Conservation (phyloP, 64 coral and sea anemone species). For the Acropora tenuis region DNA sequence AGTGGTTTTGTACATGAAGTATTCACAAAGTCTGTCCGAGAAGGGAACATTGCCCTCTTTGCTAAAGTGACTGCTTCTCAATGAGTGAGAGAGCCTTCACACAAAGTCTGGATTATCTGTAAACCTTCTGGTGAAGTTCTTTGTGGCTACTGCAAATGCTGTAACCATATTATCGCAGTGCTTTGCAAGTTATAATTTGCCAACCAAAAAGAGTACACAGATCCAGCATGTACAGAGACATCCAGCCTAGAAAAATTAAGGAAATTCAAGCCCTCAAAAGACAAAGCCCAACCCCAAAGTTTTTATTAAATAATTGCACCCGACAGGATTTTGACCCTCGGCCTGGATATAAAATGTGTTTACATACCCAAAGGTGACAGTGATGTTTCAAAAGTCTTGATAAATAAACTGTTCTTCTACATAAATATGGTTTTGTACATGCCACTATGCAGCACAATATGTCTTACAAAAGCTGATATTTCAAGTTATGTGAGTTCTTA, state of each 20-base stretch:
- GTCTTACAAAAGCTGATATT: too few relatives aligned
- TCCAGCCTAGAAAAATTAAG: constrained; percentile 49
- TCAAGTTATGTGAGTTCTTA: too few relatives aligned
- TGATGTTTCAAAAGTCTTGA: too few relatives aligned
- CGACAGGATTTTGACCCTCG: constrained; percentile 19
- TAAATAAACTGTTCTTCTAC: too few relatives aligned
- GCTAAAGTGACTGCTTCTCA: constrained; percentile 33
- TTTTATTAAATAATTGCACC: constrained; percentile 20
- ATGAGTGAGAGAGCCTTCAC: constrained; percentile 27
- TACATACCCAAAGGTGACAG: too few relatives aligned
- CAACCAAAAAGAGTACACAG: constrained; percentile 60
- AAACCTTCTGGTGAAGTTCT: constrained; percentile 39
- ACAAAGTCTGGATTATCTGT: constrained; percentile 43
- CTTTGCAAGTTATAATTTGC: constrained; percentile 60
- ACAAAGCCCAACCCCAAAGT: constrained; percentile 38
- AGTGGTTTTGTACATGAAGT: constrained; percentile 56
- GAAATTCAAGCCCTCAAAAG: constrained; percentile 55
- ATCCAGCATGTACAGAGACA: constrained; percentile 40
- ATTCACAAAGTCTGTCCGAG: background rate
- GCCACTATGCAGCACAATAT: too few relatives aligned
- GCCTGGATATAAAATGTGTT: too few relatives aligned
- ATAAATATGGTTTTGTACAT: too few relatives aligned
- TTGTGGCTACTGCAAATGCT: constrained; percentile 45
- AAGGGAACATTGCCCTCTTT: constrained; percentile 32
- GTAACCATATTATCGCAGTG: constrained; percentile 62